These are phyloP conservation scores for Eristalinus aeneus DNA, from an alignment of 2,888 invertebrate genomes.

Conservation along the genomic window DNA sequence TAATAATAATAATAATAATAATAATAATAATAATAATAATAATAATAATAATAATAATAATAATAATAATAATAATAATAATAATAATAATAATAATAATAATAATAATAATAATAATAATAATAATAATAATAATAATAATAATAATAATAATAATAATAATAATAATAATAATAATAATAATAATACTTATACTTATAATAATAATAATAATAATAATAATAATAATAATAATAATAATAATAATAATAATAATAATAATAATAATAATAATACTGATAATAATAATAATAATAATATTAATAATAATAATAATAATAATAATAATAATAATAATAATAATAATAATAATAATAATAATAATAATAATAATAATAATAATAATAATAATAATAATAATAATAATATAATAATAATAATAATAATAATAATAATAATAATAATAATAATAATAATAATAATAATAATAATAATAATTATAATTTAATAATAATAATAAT, in stretches of 20 bases:
- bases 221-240: conserved; percentile 21
- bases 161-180: conserved; percentile 22
- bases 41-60: conserved; percentile 23
- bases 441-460: conserved; percentile 21
- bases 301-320: conserved; percentile 20
- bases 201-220: conserved; percentile 28
- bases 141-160: conserved; percentile 25
- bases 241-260: conserved; percentile 20
- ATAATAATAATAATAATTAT: conserved; percentile 23
- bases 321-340: conserved; percentile 24
- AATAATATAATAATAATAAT: conserved; percentile 26
- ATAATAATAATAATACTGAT: conserved; percentile 9
- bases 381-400: conserved; percentile 26
- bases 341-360: conserved; percentile 20
- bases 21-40: conserved; percentile 29
- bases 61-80: conserved; percentile 26
- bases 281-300: conserved; percentile 20
- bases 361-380: conserved; percentile 24
- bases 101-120: conserved; percentile 22
- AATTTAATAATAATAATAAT: conserved; percentile 23
- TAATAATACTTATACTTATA: conserved; percentile 7
- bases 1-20: conserved; percentile 27
- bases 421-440: conserved; percentile 19
- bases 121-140: conserved; percentile 24
- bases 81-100: conserved; percentile 20